Conservation (phyloP, 2,888 invertebrate species). For the Scaptomyza parva region DNA sequence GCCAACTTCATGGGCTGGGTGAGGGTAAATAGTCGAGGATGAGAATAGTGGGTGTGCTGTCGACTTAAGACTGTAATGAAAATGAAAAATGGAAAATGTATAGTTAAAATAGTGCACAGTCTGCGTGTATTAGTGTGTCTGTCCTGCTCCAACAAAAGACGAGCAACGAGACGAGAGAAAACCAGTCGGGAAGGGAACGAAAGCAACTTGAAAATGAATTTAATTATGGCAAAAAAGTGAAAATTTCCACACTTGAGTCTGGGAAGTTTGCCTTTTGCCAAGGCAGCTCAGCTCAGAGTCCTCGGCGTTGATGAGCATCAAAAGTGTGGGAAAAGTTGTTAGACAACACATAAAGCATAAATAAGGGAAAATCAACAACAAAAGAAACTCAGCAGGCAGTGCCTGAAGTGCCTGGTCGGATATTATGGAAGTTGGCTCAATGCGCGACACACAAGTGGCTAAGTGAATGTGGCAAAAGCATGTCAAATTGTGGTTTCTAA, state of each 20-base stretch:
- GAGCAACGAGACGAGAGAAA: constrained; percentile 36
- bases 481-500: constrained; percentile 20
- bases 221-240: constrained; percentile 82
- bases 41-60: constrained; percentile 5
- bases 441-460: not conserved
- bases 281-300: not conserved
- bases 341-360: constrained; percentile 73
- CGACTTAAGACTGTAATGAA: constrained; percentile 68
- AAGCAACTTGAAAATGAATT: constrained; percentile 77
- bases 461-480: constrained; percentile 7
- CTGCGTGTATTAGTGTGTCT: constrained; percentile 26
- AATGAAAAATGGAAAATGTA: constrained; percentile 69
- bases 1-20: not conserved
- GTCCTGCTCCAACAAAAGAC: constrained; percentile 30
- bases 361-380: constrained; percentile 48
- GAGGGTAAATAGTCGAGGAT: not conserved
- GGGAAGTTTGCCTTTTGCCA: constrained; percentile 66
- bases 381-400: constrained; percentile 32
- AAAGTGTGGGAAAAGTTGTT: constrained; percentile 70
- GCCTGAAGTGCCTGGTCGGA: constrained; percentile 45
- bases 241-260: constrained; percentile 81
- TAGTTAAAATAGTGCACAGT: constrained; percentile 55
- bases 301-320: constrained; percentile 60
- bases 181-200: constrained; percentile 39
- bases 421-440: constrained; percentile 35